A percentile compares a stretch with the other conserved stretches of the same genome.
These are phyloP conservation scores for Bovichtus variegatus DNA, from an alignment of 2,797 vertebrate genomes.

Conservation along the genomic window DNA sequence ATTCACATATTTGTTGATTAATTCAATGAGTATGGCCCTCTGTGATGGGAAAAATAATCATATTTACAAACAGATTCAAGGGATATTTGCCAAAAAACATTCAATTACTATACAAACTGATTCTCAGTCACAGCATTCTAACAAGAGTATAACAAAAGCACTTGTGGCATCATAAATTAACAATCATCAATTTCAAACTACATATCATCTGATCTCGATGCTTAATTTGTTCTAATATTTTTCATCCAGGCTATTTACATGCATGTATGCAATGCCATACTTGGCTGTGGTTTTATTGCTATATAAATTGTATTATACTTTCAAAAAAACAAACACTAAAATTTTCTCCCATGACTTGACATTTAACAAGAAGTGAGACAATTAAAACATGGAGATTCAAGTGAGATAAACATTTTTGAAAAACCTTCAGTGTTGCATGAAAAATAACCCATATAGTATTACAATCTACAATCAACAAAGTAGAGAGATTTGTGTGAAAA, in stretches of 20 bases:
- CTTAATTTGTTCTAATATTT: slow-evolving; percentile 61
- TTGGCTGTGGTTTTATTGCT: slow-evolving; percentile 55
- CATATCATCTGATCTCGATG: slow-evolving; percentile 58
- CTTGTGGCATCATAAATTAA: slow-evolving; percentile 85
- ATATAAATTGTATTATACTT: slow-evolving; percentile 47
- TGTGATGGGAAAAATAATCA: slow-evolving; percentile 46
- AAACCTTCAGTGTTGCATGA: slow-evolving; percentile 66
- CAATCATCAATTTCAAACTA: slow-evolving; percentile 68
- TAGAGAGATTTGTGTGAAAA: slow-evolving; percentile 9
- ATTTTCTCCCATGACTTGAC: slow-evolving; percentile 51
- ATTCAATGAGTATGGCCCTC: slow-evolving; percentile 43
- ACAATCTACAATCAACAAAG: slow-evolving; percentile 29
- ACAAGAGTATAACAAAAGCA: slow-evolving; percentile 73
- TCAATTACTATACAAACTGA: slow-evolving; percentile 80
- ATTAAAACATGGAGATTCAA: slow-evolving; percentile 69
- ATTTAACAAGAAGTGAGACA: slow-evolving; percentile 59
- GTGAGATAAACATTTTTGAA: slow-evolving; percentile 58
- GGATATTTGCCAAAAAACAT: slow-evolving; percentile 76
- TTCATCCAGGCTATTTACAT: slow-evolving; percentile 74
- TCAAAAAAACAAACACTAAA: slow-evolving; percentile 40
- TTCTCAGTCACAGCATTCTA: slow-evolving; percentile 82
- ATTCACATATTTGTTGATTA: slow-evolving; percentile 44
- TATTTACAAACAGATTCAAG: slow-evolving; percentile 78
- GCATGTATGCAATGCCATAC: slow-evolving; percentile 47
- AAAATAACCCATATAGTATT: slow-evolving; percentile 43